phyloP scores from a whole-genome alignment of 2,113 vertebrate species.

The Pardalotus punctatus region DNA sequence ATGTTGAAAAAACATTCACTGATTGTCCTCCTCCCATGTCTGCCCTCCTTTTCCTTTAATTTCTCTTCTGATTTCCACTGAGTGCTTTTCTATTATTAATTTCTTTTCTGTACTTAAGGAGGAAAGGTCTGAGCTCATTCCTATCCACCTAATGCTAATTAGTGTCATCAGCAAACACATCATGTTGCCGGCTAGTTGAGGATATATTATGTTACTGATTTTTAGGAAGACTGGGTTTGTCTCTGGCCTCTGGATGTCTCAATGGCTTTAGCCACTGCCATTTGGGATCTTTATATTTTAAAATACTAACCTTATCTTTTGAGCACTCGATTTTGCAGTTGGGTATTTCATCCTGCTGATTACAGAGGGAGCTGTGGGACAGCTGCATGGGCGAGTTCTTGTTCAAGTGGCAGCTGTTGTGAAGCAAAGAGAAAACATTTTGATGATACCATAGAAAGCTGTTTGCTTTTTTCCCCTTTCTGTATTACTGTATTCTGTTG shows the following conservation, averaged over 20 bases:
- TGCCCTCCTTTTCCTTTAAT: not conserved
- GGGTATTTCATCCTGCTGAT: not conserved
- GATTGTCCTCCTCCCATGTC: not conserved
- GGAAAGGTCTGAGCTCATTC: not conserved
- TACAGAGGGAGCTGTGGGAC: not conserved
- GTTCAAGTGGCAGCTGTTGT: not conserved
- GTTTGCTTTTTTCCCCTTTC: not conserved
- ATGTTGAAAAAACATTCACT: not conserved
- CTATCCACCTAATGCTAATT: not conserved
- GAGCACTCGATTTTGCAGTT: not conserved
- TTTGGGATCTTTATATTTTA: not conserved
- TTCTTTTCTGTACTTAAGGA: not conserved
- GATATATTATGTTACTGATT: not conserved
- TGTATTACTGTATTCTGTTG: not conserved
- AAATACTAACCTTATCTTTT: not conserved
- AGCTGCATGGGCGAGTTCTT: not conserved
- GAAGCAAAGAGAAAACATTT: not conserved
- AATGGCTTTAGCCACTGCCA: not conserved
- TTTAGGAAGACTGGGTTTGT: not conserved
- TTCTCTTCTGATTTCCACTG: not conserved
- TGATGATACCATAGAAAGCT: not conserved
- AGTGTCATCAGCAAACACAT: not conserved
- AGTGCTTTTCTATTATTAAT: not conserved
- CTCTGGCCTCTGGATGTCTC: not conserved
- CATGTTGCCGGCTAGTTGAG: not conserved